Base-by-base conservation (phyloP, 2,113 vertebrate species). In the Triplophysa tibetana region DNA sequence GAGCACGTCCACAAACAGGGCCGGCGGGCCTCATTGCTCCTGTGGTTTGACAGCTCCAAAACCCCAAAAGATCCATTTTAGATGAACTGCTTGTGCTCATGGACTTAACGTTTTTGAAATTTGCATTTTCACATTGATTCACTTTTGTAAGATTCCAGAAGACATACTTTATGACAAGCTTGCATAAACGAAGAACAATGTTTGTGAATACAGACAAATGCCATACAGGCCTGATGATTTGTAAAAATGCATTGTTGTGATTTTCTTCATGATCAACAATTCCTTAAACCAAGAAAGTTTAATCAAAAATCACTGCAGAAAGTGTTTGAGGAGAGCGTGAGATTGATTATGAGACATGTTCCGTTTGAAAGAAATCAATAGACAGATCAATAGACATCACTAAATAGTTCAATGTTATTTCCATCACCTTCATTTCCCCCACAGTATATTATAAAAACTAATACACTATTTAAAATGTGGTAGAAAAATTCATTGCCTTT, bases 21-120 rank as follows among this genome's bases (percentile, higher is more conserved):
- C 4, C 2, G 5, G 38, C 3, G 8, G 16, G 16, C 48, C 60
- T 67, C 75, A 81, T 78, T 64, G 29, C 24, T 75, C 50, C 33
- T 19, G 68, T 24, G 52, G 50, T 41, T 74, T 48, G 62, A 73
- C 29, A 19, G 62, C 54, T 23, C 50, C 24, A 8, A 33, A 24
- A 67, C 33, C 21, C 17, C 45, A 45, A 58, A 72, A 12, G 52
- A 82, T 67, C 70, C 26, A 21, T 24, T 80, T 66, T 62, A 26
- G 9, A 24, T 74, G 48, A 43, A n/a, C 50, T 65, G 61, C 50
- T 21, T 16, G 4, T 21, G 21, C 64, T 72, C 58, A 82, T 23
- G 64, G 74, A 65, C 23, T 77, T 68, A 33, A 70, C 23, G 62
- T 70, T 12, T 58, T 52, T 52, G 29, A 16, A 48, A 17, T 75